Evolutionary conservation across 2,113 vertebrate species (phyloP), one percentile per base, ranked within the genome.

Genomic region (Urocolius indicus): DNA sequence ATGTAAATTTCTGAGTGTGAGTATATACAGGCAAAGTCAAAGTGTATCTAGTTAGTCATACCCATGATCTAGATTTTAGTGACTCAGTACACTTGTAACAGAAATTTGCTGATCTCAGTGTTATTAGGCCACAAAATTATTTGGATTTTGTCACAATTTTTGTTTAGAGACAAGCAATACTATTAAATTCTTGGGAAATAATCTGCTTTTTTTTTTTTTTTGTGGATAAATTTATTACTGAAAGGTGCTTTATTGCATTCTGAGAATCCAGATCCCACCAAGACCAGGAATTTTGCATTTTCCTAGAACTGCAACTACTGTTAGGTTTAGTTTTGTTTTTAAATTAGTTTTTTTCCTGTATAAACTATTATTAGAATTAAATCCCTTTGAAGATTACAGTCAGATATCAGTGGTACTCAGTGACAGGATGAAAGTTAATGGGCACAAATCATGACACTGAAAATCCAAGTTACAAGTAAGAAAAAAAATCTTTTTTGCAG

Each of bases 1-100:
- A 5, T 1, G 54, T 13, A 32, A 41, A 54, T 65, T 17, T 58
- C 10, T 73, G 30, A 16, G 18, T 29, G 0, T 2, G 41, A 13
- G 49, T 4, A 7, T 45, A 7, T 3, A n/a, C 0, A 45, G 62
- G 45, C 20, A 83, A 91, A 89, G 89, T 84, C 90, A 88, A 82
- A 95, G 61, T 23, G 24, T 15, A 16, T 61, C 68, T 46, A 68
- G 45, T 22, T 82, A 78, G 43, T 9, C 46, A 80, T 80, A 45
- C n/a, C 49, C n/a, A 57, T 22, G 76, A 51, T 80, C 61, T 84
- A 69, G 16, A 14, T 55, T 88, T 88, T 73, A 93, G 41, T 61
- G 63, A 65, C 45, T 58, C 11, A n/a, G 5, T 3, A 20, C 48
- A 23, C 23, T 18, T 20, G 24, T 57, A 36, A 45, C 11, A 45